Percentiles rank a stretch among this genome's conserved stretches.
Conservation (phyloP, 1,140 invertebrate genomes). For the Lepidurus apus region DNA sequence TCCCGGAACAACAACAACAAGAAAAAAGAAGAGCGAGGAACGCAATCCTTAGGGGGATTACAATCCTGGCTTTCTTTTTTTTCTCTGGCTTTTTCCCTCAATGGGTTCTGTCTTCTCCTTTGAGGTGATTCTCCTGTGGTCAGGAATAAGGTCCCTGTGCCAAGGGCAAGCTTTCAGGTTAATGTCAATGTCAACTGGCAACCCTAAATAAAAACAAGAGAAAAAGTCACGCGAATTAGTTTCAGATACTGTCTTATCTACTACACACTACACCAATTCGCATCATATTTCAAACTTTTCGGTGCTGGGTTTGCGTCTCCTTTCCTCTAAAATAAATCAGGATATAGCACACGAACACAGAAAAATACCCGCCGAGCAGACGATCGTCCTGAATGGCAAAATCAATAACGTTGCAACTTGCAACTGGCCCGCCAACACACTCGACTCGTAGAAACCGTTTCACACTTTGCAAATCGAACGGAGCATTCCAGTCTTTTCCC, state of each 20-base stretch:
- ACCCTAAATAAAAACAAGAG: neutral
- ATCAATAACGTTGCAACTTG: neutral
- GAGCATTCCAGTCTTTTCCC: too few relatives aligned
- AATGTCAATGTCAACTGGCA: constrained; percentile 15
- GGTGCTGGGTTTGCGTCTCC: too few relatives aligned
- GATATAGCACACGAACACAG: too few relatives aligned
- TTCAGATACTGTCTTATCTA: neutral
- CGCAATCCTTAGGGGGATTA: too few relatives aligned
- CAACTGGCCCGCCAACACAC: neutral
- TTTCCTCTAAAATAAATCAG: too few relatives aligned
- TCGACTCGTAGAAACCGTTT: neutral
- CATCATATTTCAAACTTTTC: too few relatives aligned
- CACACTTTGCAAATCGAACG: neutral
- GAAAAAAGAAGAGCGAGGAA: too few relatives aligned
- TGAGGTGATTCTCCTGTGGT: neutral
- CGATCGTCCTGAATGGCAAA: neutral
- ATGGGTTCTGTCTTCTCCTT: neutral
- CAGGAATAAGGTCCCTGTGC: neutral
- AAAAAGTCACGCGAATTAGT: neutral
- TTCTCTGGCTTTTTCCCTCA: neutral
- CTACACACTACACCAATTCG: too few relatives aligned
- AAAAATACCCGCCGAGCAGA: too few relatives aligned
- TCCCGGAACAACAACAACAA: too few relatives aligned
- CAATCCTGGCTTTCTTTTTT: too few relatives aligned
- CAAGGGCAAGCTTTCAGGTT: neutral